Percentiles rank a stretch among this genome's conserved stretches.
Evolutionary conservation across 1,140 invertebrate genomes (phyloP).

Genomic region (Microplitis mediator): DNA sequence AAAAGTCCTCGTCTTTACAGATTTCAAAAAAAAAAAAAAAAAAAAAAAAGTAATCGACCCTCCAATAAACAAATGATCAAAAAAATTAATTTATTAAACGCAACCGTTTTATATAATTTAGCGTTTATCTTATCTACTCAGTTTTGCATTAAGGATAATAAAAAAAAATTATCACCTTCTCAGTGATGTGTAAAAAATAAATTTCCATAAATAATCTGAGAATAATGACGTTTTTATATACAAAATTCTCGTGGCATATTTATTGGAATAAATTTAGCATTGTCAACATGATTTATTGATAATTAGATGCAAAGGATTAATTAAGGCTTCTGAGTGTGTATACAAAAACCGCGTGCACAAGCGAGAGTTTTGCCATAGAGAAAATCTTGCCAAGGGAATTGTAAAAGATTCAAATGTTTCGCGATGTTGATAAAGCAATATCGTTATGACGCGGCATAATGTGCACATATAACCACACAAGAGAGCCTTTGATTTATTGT

Average conservation of each 20-base stretch:
- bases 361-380: neutral
- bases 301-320: constrained; percentile 10
- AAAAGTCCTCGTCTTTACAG: no score
- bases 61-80: no score
- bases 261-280: neutral
- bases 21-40: no score
- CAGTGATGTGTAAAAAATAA: no score
- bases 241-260: neutral
- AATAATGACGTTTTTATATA: neutral
- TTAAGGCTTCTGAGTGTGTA: neutral
- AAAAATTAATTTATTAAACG: no score
- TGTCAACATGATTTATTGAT: constrained; percentile 3
- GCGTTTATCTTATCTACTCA: no score
- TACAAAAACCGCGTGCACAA: neutral
- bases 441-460: constrained; percentile 36
- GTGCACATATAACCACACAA: constrained; percentile 24
- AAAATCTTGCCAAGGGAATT: constrained; percentile 11
- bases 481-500: constrained; percentile 26
- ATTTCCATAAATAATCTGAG: no score
- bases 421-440: constrained; percentile 38
- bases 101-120: no score
- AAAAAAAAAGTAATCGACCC: no score
- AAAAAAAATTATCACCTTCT: no score
- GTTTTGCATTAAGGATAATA: no score
- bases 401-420: constrained; percentile 23